Conservation (phyloP, 2,888 invertebrate genomes). For the Eulithis prunata region DNA sequence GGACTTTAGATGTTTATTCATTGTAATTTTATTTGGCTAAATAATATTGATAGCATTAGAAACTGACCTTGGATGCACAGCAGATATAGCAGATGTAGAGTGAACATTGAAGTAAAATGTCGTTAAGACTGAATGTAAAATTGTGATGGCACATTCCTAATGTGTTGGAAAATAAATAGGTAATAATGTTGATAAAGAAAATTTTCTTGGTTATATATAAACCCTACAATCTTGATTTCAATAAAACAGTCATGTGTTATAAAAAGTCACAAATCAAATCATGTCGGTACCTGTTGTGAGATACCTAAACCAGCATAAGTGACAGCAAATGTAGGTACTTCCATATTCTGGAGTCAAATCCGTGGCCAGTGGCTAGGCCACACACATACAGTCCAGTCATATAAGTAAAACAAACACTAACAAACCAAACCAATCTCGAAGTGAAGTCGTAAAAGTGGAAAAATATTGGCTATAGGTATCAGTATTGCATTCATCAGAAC, state of each 20-base stretch:
- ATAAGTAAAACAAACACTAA: constrained; percentile 39
- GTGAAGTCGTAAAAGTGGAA: constrained; percentile 70
- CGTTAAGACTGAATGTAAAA: neutral
- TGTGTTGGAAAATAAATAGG: neutral
- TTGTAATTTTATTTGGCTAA: constrained; percentile 59
- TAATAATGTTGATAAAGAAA: neutral
- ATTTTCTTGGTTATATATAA: neutral
- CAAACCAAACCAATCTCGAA: constrained; percentile 59
- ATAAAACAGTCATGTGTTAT: too few relatives aligned
- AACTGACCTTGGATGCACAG: constrained; percentile 40
- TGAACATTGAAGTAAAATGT: neutral
- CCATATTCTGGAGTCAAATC: neutral
- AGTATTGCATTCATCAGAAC: constrained; percentile 71
- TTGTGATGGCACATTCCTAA: neutral
- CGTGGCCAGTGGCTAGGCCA: constrained; percentile 15
- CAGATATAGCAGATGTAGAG: constrained; percentile 10
- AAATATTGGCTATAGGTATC: constrained; percentile 67
- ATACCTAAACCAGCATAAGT: too few relatives aligned
- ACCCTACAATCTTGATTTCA: too few relatives aligned
- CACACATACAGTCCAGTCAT: constrained; percentile 28
- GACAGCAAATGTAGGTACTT: neutral
- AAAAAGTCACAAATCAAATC: too few relatives aligned
- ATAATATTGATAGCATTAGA: constrained; percentile 44
- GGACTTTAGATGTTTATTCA: constrained; percentile 72
- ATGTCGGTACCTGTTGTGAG: too few relatives aligned